A percentile compares a stretch with the other conserved stretches of the same genome.
Evolutionary conservation across 2,113 vertebrate species (phyloP).

Genomic region (Albula glossodonta): DNA sequence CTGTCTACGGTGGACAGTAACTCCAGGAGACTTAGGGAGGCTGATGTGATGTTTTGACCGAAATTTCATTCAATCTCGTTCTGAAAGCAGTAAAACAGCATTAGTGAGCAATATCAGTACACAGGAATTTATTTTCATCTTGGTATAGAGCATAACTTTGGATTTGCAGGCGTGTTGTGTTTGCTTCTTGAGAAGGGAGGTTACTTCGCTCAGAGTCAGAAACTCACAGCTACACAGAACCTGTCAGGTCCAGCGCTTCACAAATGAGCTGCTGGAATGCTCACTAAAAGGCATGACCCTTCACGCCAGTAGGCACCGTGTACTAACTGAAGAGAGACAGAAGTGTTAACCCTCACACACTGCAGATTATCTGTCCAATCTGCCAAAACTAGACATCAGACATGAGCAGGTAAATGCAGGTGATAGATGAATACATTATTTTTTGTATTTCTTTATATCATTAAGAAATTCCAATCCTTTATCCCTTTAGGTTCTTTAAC

Average conservation of each 20-base stretch:
- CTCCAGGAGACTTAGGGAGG: no score
- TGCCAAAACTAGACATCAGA: no score
- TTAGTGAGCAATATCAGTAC: no score
- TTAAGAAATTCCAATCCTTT: no score
- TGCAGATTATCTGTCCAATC: neutral
- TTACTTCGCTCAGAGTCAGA: neutral
- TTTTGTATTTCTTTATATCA: no score
- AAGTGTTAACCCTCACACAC: neutral
- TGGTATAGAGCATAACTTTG: neutral
- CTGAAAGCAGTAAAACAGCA: no score
- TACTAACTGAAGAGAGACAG: neutral
- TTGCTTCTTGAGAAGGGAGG: neutral
- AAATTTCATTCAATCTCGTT: no score
- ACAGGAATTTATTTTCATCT: neutral
- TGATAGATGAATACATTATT: no score
- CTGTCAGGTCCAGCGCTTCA: neutral
- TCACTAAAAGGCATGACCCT: neutral
- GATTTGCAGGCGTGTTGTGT: neutral
- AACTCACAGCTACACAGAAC: neutral
- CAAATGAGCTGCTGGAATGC: neutral
- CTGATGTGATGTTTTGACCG: no score
- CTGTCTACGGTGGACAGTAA: no score
- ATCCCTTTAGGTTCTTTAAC: neutral
- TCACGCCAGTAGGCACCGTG: conserved; percentile 2
- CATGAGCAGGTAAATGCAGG: no score